These are phyloP conservation scores for Anguilla megastoma DNA, from an alignment of 2,797 vertebrate species.

Conservation along the genomic window DNA sequence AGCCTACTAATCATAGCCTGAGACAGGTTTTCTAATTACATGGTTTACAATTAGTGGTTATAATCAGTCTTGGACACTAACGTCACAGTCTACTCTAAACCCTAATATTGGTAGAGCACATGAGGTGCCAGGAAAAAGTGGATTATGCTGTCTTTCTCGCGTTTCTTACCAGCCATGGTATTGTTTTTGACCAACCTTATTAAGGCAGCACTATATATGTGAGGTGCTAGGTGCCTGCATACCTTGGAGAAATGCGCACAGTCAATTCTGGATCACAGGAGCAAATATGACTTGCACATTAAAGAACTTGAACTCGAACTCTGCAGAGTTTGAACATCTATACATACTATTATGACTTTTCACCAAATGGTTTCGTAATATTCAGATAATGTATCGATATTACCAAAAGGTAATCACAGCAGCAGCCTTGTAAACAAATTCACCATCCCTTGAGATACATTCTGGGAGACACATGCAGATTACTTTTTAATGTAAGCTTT, in stretches of 20 bases:
- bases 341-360: neutral
- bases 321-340: neutral
- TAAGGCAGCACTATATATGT: neutral
- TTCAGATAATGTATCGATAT: neutral
- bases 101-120: neutral
- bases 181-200: neutral
- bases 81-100: neutral
- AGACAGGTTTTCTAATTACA: neutral
- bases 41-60: neutral
- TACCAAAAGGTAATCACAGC: neutral
- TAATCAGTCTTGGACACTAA: neutral
- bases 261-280: neutral
- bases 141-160: neutral
- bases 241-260: neutral
- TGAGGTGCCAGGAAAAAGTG: neutral
- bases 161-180: neutral
- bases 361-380: neutral
- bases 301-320: too few relatives aligned
- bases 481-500: too few relatives aligned
- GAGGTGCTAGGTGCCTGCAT: neutral
- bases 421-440: neutral
- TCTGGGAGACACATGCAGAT: too few relatives aligned
- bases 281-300: neutral
- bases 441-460: neutral
- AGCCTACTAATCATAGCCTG: neutral